Evolutionary conservation across 2,888 invertebrate genomes (phyloP), one percentile per base, ranked within the genome.

Genomic region (Cheilosia soror): DNA sequence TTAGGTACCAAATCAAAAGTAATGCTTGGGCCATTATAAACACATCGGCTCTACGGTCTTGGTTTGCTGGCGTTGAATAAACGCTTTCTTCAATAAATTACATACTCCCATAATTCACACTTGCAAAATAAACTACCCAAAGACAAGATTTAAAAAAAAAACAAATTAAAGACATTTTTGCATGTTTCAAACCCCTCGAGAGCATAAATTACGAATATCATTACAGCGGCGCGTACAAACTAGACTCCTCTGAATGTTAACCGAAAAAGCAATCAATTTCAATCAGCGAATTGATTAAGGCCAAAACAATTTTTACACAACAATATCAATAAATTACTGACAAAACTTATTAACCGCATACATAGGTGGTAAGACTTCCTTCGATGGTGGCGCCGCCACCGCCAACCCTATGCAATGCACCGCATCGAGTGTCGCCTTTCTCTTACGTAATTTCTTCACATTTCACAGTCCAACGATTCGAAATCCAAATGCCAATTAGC

Each of bases 311-410:
- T 68, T 78, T 60, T 62, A 51, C 73, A 68, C 57, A 55, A 55
- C 68, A 68, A 83, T 83, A 73, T 72, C 72, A 73, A 83, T 83
- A 83, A 83, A 83, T 83, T 69, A 83, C 78, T 78, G 68, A 69
- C 78, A 83, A 73, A 83, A 83, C 78, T 73, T 83, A 82, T 77
- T 82, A 72, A 66, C 66, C 37, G 20, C 20, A 20, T 11, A 37
- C 20, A 20, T 11, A 37, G 11, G 37, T 37, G 33, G 62, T 9
- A 62, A 57, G 55, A 66, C 82, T 78, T 78, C 78, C 66, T 62
- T 68, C 66, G 66, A 78, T 65, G 58, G 65, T 82, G 81, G 81
- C 81, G 81, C 81, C 81, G 76, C 81, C 58, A 44, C 40, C 1
- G 20, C 20, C 55, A 68, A 53, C 53, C 20, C 42, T 40, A 5